A percentile compares a stretch with the other conserved stretches of the same genome.
Evolutionary conservation across 2,113 vertebrate species (phyloP).

Genomic region (Coptodon bakossiorum): DNA sequence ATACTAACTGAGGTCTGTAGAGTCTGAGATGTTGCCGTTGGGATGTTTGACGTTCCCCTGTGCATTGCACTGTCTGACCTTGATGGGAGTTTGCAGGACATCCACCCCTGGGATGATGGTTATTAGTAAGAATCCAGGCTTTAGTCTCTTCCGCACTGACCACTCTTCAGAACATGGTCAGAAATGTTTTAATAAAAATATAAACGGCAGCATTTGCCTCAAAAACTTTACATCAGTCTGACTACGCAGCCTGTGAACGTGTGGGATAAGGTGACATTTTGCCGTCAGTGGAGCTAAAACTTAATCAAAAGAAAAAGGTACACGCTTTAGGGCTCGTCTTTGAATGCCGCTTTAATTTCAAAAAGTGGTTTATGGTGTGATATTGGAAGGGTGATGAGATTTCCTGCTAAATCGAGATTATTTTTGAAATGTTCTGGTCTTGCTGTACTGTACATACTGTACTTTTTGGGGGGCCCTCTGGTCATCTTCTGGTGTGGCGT

Average conservation of each 20-base stretch:
- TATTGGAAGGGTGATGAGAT: background rate
- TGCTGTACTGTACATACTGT: background rate
- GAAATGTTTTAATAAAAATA: background rate
- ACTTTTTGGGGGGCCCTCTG: rapidly evolving
- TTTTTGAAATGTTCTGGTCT: background rate
- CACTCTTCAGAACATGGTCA: rapidly evolving
- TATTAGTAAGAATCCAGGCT: background rate
- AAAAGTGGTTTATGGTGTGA: background rate
- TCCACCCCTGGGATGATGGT: background rate
- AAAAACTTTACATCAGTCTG: background rate
- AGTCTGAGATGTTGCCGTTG: background rate
- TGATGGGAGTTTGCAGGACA: background rate
- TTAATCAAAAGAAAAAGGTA: background rate
- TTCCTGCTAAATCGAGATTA: background rate
- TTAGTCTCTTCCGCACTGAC: rapidly evolving
- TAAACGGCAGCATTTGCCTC: background rate
- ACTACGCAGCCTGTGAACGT: background rate
- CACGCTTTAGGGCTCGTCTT: background rate
- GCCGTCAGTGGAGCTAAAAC: background rate
- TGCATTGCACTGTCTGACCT: rapidly evolving
- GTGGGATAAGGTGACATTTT: background rate
- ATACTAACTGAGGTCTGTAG: background rate
- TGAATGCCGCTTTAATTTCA: background rate
- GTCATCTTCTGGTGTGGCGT: background rate
- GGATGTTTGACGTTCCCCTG: background rate